Base-by-base conservation (phyloP, 35 echinoderm and acorn worm species). In the Ophiothrix spiculata region DNA sequence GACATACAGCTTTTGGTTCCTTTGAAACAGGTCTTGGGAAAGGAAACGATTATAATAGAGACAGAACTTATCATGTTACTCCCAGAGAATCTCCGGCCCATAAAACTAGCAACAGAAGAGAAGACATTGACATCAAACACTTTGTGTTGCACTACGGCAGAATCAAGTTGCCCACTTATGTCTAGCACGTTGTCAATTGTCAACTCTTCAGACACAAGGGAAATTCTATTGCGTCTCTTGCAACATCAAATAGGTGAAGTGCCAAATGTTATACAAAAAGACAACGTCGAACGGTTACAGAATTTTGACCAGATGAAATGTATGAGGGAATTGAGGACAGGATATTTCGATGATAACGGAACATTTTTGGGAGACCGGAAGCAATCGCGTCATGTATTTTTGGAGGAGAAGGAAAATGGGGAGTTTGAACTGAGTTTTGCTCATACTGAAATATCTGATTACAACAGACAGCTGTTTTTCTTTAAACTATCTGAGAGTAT, bases 341-440 rank as follows among this genome's bases (percentile, higher is more conserved):
- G 81, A 11, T 38, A 64, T 6, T 84, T 15, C 36, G 81, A 84
- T 28, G 35, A 28, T 0, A 69, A 84, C 4, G 81, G 81, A 54
- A 84, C 17, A 33, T 23, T 60, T 3, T 0, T 84, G 19, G 54
- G 46, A 32, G 37, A 84, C 0, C 14, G 35, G 69, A 33, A 0
- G 6, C 36, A 15, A 23, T 23, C 81, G 23, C 31, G 31, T 36
- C 0, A 35, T 0, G 81, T 60, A 19, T 64, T 84, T 32, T 64
- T 63, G 31, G 32, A 39, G 21, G 13, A 64, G 37, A 63, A 56
- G 4, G 6, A 36, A 15, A 19, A 37, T 28, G 1, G 29, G 21
- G 21, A 54, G 10, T 69, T 69, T 12, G 23, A 25, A 15, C 60
- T 69, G 10, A 6, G 29, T 69, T 69, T 69, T 1, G 4, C 60